Base-by-base conservation (phyloP, 2,888 invertebrate genomes). In the Sphaeridia pumilis region DNA sequence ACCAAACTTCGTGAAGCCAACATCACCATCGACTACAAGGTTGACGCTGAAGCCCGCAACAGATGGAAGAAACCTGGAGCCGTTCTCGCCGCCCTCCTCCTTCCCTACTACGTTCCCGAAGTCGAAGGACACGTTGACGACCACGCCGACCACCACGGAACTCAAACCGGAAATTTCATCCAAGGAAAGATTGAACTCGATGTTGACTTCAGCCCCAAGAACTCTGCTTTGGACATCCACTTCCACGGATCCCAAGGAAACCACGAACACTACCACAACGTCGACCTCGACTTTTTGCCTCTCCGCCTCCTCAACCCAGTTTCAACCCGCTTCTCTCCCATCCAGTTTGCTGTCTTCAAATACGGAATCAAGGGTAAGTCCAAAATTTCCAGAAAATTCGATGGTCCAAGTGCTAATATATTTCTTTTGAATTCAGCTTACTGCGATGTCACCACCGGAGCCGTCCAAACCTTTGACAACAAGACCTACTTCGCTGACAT, bases 381-480 rank as follows among this genome's bases (percentile, higher is more conserved):
- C n/a, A n/a, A n/a, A n/a, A n/a, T 26, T 46, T 45, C n/a, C 20
- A 17, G 3, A 28, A 31, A 14, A 31, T 31, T 31, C 10, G 31
- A 31, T 14, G 31, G 14, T 31, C 31, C 31, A 10, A 31, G 14
- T 14, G 14, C 31, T 31, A 31, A 31, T 31, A 10, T 38, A 14
- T 5, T 14, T 38, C 17, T 20, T 14, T 38, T 38, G 5, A 38
- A 28, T 1, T 36, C 38, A 59, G 64, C 60, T 35, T 63, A 60
- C 42, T 67, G 67, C 57, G 57, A 59, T 35, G 59, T 61, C 21
- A 64, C 63, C 34, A 58, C 60, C 46, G 54, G 52, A 22, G 59
- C 61, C 28, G 58, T 66, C 38, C 58, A 59, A 51, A 66, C 67
- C 31, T 65, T 59, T 48, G 66, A 66, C 51, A 66, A 66, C 55